Conservation (phyloP, 2,888 invertebrate species). For the Mythimna albipuncta region DNA sequence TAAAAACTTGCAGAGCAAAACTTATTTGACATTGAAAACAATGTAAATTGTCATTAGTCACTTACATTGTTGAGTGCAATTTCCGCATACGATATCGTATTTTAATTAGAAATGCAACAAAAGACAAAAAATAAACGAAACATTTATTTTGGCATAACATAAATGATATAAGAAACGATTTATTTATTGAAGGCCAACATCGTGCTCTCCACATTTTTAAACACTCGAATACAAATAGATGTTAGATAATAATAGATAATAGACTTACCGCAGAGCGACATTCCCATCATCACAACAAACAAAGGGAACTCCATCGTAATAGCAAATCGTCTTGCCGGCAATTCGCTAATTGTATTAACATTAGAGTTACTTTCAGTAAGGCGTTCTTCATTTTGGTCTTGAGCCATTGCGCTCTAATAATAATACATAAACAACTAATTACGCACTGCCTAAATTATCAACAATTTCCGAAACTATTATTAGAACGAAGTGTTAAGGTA, state of each 20-base stretch:
- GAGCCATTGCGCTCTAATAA: constrained; percentile 71
- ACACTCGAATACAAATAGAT: constrained; percentile 7
- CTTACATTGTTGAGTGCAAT: constrained; percentile 2
- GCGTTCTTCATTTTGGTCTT: constrained; percentile 77
- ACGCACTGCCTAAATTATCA: constrained; percentile 22
- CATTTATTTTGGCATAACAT: not conserved
- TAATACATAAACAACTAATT: constrained; percentile 21
- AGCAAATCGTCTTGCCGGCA: constrained; percentile 73
- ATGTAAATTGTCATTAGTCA: constrained; percentile 3
- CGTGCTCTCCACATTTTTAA: not conserved
- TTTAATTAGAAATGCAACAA: not conserved
- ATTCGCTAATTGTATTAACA: constrained; percentile 73
- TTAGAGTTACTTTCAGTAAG: constrained; percentile 71
- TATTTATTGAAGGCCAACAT: not conserved
- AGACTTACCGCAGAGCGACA: constrained; percentile 81
- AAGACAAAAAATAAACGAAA: not conserved
- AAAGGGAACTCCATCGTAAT: constrained; percentile 85
- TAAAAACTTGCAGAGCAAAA: not conserved
- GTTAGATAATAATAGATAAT: not conserved
- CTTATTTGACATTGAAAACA: constrained; percentile 16
- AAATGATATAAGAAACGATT: too few species aligned
- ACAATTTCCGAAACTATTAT: not conserved
- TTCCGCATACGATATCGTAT: constrained; percentile 14
- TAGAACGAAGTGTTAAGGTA: not conserved
- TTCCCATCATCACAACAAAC: constrained; percentile 81